These are phyloP conservation scores for Minunthozetes semirufus DNA, from an alignment of 2,888 invertebrate species.

Conservation along the genomic window DNA sequence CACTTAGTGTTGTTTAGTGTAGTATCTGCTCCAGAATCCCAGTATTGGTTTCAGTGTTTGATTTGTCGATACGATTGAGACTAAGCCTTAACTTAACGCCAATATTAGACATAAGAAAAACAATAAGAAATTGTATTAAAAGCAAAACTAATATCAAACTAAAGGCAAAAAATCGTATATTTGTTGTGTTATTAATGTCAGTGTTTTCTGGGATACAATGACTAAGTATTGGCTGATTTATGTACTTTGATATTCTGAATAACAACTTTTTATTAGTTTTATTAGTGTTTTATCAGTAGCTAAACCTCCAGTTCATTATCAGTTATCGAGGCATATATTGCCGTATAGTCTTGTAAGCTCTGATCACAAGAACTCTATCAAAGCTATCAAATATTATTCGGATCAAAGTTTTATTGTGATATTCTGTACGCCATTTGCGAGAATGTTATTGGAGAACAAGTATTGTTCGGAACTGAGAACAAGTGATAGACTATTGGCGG, in stretches of 20 bases:
- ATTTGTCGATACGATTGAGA: not conserved
- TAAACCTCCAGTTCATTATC: constrained; percentile 30
- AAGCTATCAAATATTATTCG: not conserved
- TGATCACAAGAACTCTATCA: not conserved
- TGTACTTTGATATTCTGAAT: not conserved
- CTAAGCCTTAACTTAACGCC: not conserved
- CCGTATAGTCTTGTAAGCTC: not conserved
- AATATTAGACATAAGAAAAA: not conserved
- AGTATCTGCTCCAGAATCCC: no score
- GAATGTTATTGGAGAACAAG: not conserved
- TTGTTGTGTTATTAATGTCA: constrained; percentile 20
- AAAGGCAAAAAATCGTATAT: constrained; percentile 2
- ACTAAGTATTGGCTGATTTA: constrained; percentile 16
- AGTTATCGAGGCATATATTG: constrained; percentile 29
- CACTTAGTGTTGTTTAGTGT: no score
- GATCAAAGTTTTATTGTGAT: constrained; percentile 28
- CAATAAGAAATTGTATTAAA: not conserved
- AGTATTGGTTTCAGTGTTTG: not conserved
- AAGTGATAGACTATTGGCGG: constrained; percentile 10
- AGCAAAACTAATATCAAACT: not conserved
- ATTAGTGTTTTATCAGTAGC: constrained; percentile 10
- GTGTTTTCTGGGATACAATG: constrained; percentile 6
- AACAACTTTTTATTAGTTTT: constrained; percentile 7
- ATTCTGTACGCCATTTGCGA: not conserved
- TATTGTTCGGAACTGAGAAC: not conserved